Conservation (phyloP, 1,140 invertebrate species). For the Chionoecetes opilio region DNA sequence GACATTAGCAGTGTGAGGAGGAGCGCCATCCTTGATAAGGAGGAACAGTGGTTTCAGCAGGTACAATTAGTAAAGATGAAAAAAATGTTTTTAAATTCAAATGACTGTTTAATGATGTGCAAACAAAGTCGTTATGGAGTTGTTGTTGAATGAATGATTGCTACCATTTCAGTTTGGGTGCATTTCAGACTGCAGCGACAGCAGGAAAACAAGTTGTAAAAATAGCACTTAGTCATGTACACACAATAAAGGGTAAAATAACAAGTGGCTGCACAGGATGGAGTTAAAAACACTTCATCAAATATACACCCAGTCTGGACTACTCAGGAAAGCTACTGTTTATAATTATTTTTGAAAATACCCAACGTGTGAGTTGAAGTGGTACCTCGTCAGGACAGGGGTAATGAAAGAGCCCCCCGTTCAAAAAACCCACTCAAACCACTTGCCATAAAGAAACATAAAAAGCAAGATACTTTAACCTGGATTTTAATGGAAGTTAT, state of each 20-base stretch:
- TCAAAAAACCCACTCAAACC: too few relatives aligned
- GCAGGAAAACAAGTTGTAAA: not conserved
- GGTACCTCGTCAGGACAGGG: not conserved
- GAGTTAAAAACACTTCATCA: not conserved
- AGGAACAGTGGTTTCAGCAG: too few relatives aligned
- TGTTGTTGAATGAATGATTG: not conserved
- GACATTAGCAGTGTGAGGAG: too few relatives aligned
- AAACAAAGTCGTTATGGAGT: not conserved
- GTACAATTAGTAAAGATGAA: not conserved
- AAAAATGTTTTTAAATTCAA: not conserved
- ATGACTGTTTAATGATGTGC: not conserved
- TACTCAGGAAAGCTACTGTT: not conserved
- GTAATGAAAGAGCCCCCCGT: too few relatives aligned
- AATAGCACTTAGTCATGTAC: not conserved
- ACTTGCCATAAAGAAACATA: too few relatives aligned
- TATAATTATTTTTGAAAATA: not conserved
- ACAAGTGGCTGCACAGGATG: not conserved
- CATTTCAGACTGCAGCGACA: not conserved
- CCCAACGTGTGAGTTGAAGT: not conserved
- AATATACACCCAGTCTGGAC: not conserved
- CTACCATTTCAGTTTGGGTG: not conserved
- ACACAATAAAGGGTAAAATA: not conserved
- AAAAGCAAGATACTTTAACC: too few relatives aligned
- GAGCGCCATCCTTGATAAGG: too few relatives aligned
- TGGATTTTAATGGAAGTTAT: not conserved